A percentile compares a stretch with the other conserved stretches of the same genome.
Evolutionary conservation across 1,140 invertebrate species (phyloP).

Genomic region (Halesus radiatus): DNA sequence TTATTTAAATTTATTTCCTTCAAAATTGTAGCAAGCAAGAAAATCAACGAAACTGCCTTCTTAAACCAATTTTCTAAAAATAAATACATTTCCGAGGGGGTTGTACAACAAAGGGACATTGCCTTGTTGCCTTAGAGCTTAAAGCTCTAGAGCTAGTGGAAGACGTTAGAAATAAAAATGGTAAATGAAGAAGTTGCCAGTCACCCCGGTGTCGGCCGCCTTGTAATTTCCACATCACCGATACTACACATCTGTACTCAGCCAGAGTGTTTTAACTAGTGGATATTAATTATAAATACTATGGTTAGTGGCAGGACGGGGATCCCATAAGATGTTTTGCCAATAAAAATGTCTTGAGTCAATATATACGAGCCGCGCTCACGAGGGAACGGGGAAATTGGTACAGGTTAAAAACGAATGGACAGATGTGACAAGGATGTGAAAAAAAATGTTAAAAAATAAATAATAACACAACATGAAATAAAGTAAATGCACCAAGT

Average conservation of each 20-base stretch:
- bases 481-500: no score
- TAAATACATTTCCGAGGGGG: no score
- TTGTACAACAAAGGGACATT: no score
- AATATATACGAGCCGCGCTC: constrained; percentile 30
- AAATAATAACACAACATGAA: no score
- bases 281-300: constrained; percentile 49
- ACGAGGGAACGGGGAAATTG: not conserved
- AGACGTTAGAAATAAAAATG: no score
- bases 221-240: constrained; percentile 53
- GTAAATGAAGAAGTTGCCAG: not conserved
- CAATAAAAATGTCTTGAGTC: constrained; percentile 47
- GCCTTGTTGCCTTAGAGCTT: no score
- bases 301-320: not conserved
- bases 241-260: constrained; percentile 23
- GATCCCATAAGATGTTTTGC: constrained; percentile 49
- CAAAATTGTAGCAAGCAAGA: no score
- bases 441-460: not conserved
- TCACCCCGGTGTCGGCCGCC: constrained; percentile 14
- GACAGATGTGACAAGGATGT: not conserved
- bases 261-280: constrained; percentile 48
- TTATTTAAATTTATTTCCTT: no score
- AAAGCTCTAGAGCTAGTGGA: no score
- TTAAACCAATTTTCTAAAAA: no score
- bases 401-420: not conserved
- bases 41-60: no score